These are phyloP conservation scores for Aphidius colemani DNA, from an alignment of 2,888 invertebrate genomes.

Conservation along the genomic window DNA sequence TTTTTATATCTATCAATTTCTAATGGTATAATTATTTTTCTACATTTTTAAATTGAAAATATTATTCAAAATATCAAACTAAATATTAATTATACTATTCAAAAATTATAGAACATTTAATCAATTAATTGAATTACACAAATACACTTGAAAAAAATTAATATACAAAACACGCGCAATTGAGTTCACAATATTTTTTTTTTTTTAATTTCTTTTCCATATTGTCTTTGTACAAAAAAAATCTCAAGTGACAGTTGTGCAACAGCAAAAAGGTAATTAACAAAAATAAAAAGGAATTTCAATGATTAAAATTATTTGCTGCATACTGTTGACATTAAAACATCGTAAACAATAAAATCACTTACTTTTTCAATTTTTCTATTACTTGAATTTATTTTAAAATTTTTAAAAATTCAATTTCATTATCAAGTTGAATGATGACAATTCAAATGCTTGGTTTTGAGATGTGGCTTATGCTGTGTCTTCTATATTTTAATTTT, in stretches of 20 bases:
- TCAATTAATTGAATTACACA: too few species aligned
- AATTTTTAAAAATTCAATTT: too few species aligned
- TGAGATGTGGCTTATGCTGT: conserved; percentile 54
- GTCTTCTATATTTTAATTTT: conserved; percentile 47
- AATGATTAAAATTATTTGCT: conserved; percentile 17
- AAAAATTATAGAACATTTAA: too few species aligned
- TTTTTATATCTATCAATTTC: conserved; percentile 15
- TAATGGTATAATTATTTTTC: conserved; percentile 13
- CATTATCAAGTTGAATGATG: conserved; percentile 27
- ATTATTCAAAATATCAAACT: too few species aligned
- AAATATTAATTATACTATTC: too few species aligned
- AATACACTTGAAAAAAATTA: too few species aligned
- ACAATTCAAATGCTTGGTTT: conserved; percentile 30
- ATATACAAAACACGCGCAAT: neutral
- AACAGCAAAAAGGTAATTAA: conserved; percentile 52
- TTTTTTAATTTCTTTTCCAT: conserved; percentile 2
- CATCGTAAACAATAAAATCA: too few species aligned
- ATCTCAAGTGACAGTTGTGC: conserved; percentile 48
- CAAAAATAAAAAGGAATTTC: conserved; percentile 1
- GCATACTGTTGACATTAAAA: neutral
- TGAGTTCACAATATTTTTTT: neutral
- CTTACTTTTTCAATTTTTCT: too few species aligned
- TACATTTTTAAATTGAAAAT: neutral
- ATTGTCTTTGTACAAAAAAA: conserved; percentile 33
- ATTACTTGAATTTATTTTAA: too few species aligned